Base-by-base conservation (phyloP, 2,888 invertebrate genomes). In the Mamestra brassicae region DNA sequence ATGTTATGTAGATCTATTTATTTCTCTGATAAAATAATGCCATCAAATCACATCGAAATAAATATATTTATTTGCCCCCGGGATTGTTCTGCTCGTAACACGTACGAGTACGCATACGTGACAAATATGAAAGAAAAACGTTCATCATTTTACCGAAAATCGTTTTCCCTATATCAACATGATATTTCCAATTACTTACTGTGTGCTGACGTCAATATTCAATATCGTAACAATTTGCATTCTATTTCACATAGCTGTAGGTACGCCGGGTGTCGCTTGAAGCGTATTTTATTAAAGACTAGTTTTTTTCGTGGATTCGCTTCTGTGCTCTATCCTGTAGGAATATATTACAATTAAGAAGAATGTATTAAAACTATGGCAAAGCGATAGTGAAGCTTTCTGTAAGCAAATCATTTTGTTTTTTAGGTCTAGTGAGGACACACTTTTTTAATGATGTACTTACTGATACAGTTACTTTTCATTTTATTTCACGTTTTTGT, bases 111-210 rank as follows among this genome's bases (percentile, higher is more conserved):
- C 47, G 38, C 26, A 74, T 66, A 50, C 82, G 77, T 66, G 76
- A 57, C 45, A 64, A 66, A 62, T 64, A 61, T 71, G 54, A 64
- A 55, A 83, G 55, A 65, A 78, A 66, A 65, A 38, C 71, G 60
- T 50, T 60, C 58, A 78, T 65, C 78, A 61, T 61, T 70, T 65
- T 55, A 50, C 54, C 67, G 64, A 65, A 55, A 81, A 85, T 70
- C 76, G 76, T 63, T 69, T 85, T 64, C 42, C 66, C 60, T 64
- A 11, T 76, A 75, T 81, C 85, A 67, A 81, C 82, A 81, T 64
- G 34, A 66, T 76, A 70, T 81, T 75, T 85, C 60, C 85, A 81
- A 85, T 85, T 81, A 85, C 76, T 70, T 66, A 58, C 58, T 80
- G 63, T 84, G 4, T 80, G 84, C 73, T 84, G 80, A 84, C 80